These are phyloP conservation scores for Porites evermanni DNA, from an alignment of 92 coral and sea anemone genomes.

Conservation along the genomic window DNA sequence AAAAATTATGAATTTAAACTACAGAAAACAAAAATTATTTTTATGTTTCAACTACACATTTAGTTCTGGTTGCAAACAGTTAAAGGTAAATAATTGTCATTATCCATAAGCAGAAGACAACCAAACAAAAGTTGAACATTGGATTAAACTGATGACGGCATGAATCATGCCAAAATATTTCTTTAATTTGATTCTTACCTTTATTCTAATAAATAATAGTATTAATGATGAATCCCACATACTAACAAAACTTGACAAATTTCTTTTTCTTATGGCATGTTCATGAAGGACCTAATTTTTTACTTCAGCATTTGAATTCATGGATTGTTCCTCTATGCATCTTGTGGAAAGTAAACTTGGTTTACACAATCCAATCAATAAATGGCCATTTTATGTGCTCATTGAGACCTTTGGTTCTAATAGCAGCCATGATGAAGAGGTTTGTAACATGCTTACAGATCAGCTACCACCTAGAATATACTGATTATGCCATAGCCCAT, in stretches of 20 bases:
- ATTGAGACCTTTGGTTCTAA: constrained; percentile 93
- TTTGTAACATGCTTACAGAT: neutral
- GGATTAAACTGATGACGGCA: too few species aligned
- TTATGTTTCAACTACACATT: neutral
- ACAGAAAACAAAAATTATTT: neutral
- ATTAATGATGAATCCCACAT: too few species aligned
- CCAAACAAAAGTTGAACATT: too few species aligned
- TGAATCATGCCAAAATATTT: too few species aligned
- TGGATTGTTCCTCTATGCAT: constrained; percentile 75
- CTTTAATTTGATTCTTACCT: too few species aligned
- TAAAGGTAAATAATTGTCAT: too few species aligned
- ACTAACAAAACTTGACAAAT: too few species aligned
- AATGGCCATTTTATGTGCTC: constrained; percentile 86
- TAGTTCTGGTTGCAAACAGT: too few species aligned
- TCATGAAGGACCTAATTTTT: neutral
- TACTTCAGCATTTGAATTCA: constrained; percentile 84
- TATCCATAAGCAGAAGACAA: too few species aligned
- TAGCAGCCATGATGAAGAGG: constrained; percentile 92
- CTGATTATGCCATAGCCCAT: neutral
- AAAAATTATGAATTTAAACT: too few species aligned
- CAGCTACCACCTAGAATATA: neutral
- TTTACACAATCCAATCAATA: constrained; percentile 76
- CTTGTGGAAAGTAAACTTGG: constrained; percentile 71
- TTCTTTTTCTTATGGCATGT: too few species aligned
- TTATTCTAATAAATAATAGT: too few species aligned